Base-by-base conservation (phyloP, 2,113 vertebrate genomes). In the Oceanodroma tethys region DNA sequence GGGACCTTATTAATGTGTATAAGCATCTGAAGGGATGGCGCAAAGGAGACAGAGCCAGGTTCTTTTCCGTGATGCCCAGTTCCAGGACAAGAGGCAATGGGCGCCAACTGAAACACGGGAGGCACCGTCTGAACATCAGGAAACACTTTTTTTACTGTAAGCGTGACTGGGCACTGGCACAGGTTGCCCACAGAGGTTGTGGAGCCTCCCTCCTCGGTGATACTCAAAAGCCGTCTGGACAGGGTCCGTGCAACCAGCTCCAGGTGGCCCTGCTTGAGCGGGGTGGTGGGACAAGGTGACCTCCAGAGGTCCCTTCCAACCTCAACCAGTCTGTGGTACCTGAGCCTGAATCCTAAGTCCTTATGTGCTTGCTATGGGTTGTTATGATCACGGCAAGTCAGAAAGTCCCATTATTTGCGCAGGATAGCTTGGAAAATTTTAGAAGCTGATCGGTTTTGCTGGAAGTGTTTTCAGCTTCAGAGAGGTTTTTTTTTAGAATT, bases 301-400 rank as follows among this genome's bases (percentile, higher is more conserved):
- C 34, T 55, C 45, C 42, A 22, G 23, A 26, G 10, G 10, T 27
- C 20, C 62, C 53, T 60, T 38, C 79, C n/a, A 42, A 18, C 72
- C 82, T 56, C 48, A 21, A 7, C 3, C n/a, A 10, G 2, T 3
- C 22, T 0, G 6, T 3, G 43, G 21, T 72, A 63, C 58, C 70
- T 10, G 43, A 55, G 25, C 74, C 59, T 25, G 45, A 45, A 17
- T 11, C 63, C 36, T 1, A 8, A 19, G 29, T 6, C 73, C 30
- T 45, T 9, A 5, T 4, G 7, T 2, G 53, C 75, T 29, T 3
- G 0, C 4, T 10, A 8, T 0, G 32, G 36, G 10, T 9, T 14
- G 43, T 56, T 32, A 14, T 0, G 21, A 4, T 2, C 1, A n/a
- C 26, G 7, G 34, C 21, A 8, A 42, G 29, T 8, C 81, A 72